Percentiles rank a stretch among this genome's conserved stretches.
These are phyloP conservation scores for Trididemnum miniatum DNA, from an alignment of 23 tunicate genomes.

Conservation along the genomic window DNA sequence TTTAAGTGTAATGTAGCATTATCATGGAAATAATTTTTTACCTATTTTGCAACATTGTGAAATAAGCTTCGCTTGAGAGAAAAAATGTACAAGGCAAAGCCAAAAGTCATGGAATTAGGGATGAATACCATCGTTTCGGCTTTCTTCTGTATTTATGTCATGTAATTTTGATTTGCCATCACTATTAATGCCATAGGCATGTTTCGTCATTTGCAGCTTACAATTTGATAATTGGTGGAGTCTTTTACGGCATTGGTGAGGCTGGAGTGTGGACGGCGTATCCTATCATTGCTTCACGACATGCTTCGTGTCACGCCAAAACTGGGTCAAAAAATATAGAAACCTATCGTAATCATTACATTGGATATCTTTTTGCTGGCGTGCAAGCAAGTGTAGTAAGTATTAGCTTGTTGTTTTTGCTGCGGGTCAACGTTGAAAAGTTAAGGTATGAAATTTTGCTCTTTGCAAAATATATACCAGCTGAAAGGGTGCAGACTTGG, in stretches of 20 bases:
- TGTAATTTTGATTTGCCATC: background rate
- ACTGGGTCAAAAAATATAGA: slow-evolving; percentile 6
- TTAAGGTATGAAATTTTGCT: background rate
- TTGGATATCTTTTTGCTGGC: slow-evolving; percentile 34
- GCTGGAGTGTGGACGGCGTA: slow-evolving; percentile 37
- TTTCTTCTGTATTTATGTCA: too few relatives aligned
- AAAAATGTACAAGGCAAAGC: too few relatives aligned
- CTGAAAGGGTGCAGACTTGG: too few relatives aligned
- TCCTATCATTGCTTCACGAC: slow-evolving; percentile 18
- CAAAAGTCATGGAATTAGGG: too few relatives aligned
- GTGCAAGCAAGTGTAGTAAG: slow-evolving; percentile 31
- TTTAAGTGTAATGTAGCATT: background rate
- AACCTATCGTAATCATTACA: slow-evolving; percentile 21
- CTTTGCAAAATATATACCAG: too few relatives aligned
- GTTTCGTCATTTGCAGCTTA: slow-evolving; percentile 16
- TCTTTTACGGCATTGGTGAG: slow-evolving; percentile 38
- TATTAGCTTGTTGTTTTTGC: background rate
- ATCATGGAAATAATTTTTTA: background rate
- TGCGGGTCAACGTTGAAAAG: background rate
- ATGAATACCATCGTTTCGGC: too few relatives aligned
- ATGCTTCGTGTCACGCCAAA: slow-evolving; percentile 9
- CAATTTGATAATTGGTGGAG: slow-evolving; percentile 32
- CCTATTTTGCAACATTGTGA: background rate
- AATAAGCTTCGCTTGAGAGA: background rate
- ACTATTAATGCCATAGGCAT: background rate